Base-by-base conservation (phyloP, 1,140 invertebrate species). In the Berghia stephanieae region DNA sequence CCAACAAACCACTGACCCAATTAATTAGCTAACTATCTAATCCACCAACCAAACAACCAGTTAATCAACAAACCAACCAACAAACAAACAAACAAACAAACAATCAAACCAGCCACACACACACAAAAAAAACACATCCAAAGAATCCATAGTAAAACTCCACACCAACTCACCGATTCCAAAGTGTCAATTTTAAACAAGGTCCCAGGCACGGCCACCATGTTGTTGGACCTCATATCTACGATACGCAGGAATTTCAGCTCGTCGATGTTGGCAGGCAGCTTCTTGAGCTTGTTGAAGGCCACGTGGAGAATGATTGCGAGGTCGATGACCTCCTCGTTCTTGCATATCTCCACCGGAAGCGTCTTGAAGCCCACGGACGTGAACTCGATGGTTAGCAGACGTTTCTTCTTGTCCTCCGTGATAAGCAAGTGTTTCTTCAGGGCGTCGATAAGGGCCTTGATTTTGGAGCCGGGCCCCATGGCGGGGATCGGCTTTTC, bases 381-480 rank as follows among this genome's bases (percentile, higher is more conserved):
- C 21, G 85, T 83, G 72, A 85, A 85, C 57, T 83, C 81, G 27
- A 87, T 72, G 43, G 80, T 78, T 10, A 86, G 77, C 27, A 75
- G 38, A 6, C 55, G 36, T 49, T 70, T 67, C 38, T 81, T 79
- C n/a, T 83, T 82, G 10, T 60, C 77, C 44, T 82, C 81, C 36
- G 77, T 67, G 13, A 79, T 55, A 10, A 79, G 75, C 60, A 86
- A 80, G 78, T 83, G 84, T 40, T 81, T 82, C 21, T 81, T 76
- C 10, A 88, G 78, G 21, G 78, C 79, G 0, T 83, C 80, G 10
- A 86, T 84, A 49, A 89, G 80, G 1, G 85, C 84, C 21, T 75
- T 75, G 38, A 89, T 86, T 73, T 84, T 86, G 78, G 86, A 88
- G 24, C 88, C 87, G 0, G 86, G 87, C 2, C 88, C 87, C 67